Evolutionary conservation across 2,888 invertebrate genomes (phyloP), one percentile per base, ranked within the genome.

Genomic region (Phasia obesa): DNA sequence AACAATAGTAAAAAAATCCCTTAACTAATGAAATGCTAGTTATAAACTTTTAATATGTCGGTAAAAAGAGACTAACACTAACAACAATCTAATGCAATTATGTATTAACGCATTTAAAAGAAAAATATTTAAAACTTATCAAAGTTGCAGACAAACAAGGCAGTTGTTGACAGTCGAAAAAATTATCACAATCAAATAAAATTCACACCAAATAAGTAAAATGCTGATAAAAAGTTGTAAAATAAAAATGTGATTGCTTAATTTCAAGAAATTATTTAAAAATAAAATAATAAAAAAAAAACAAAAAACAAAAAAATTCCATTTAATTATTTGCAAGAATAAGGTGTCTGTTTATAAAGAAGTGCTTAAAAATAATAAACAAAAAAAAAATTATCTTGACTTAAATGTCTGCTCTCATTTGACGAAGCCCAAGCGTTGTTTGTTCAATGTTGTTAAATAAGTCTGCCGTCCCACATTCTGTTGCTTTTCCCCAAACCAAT

Each of bases 391-490:
- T 5, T 25, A 15, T 4, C 3, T 42, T 47, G 7, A 17, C 17
- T 17, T 47, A 7, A 47, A 47, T 47, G 0, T 17, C 44, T 17
- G 17, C 44, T 17, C 6, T 70, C 35, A 47, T 59, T 70, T 59
- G 27, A 44, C 17, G 13, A 71, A 57, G 38, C 31, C 57, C 60
- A 73, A 74, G 67, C 69, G 53, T 76, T 76, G 67, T 49, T 19
- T 62, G 21, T 23, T 82, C 67, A 73, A 77, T 77, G 81, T 51
- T 57, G 38, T 35, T 74, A 6, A 42, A 76, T 71, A 71, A 53
- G 49, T 74, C 59, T 44, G 35, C 13, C 64, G 69, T 49, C 62
- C 62, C 73, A 73, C 62, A 51, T 57, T 69, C 49, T 38, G 62
- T 51, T 74, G 59, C 27, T 35, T 77, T 59, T 42, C 64, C 55